Base-by-base conservation (phyloP, 2,113 vertebrate genomes). In the Lamprotornis superbus region DNA sequence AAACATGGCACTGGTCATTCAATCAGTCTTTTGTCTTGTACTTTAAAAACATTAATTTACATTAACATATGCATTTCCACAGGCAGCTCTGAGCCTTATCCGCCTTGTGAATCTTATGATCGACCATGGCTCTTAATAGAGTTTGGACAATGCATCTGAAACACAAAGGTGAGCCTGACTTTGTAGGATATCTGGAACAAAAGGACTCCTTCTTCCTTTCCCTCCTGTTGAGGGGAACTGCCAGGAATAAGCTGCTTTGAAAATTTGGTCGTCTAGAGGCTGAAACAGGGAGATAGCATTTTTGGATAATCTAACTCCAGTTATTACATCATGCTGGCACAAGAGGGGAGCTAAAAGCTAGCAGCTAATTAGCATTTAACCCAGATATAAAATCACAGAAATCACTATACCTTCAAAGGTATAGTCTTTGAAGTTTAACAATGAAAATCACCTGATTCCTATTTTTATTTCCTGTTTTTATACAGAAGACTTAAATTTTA, bases 401-500 rank as follows among this genome's bases (percentile, higher is more conserved):
- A 70, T 13, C 8, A 39, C 39, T 39, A 39, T 39, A 11, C 39
- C 10, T 39, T 39, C 39, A 64, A n/a, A 97, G 56, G 63, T 75
- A 33, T 16, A 87, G 35, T 47, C 15, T 84, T 94, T 76, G 57
- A 96, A 96, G 64, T 86, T 44, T 49, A 86, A 87, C 28, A 27
- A 20, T 42, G 63, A 76, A 68, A 61, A 76, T 40, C 44, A 64
- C 76, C 75, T 1, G 0, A 86, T 94, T 89, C 79, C 19, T 83
- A 11, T 56, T 77, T 95, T 86, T 65, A 67, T 93, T 93, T 93
- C 75, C 80, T 83, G 18, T 2, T 57, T 95, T 91, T 89, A 86
- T 42, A 56, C 33, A 76, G 70, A 24, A 44, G 39, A 9, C 22
- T 78, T 96, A 90, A 60, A 69, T 94, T 91, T 95, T 96, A 91